Evolutionary conservation across 1,140 invertebrate species (phyloP).

Genomic region (Drosophila tsacasi): DNA sequence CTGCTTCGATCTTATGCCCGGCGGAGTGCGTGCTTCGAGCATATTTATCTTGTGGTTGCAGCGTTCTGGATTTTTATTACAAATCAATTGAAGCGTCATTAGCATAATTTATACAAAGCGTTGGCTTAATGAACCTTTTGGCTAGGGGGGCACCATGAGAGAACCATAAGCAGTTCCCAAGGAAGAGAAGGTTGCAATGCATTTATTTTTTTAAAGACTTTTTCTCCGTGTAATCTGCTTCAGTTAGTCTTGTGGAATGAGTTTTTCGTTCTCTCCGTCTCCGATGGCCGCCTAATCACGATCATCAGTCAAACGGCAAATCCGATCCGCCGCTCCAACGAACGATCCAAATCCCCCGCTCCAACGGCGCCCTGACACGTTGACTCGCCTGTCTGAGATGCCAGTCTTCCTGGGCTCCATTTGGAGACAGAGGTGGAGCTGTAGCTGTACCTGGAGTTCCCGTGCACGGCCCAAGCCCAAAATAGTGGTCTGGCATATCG

Average conservation of each 20-base stretch:
- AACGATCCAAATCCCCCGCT: conserved; percentile 26
- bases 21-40: conserved; percentile 78
- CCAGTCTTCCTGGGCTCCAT: conserved; percentile 38
- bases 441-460: neutral
- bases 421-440: conserved; percentile 8
- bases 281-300: conserved; percentile 64
- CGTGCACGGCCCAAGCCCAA: conserved; percentile 35
- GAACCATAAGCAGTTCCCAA: neutral
- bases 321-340: conserved; percentile 45
- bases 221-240: conserved; percentile 18
- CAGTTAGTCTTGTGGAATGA: neutral
- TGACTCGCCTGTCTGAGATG: conserved; percentile 55
- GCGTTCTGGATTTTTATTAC: conserved; percentile 84
- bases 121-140: conserved; percentile 82
- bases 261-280: neutral
- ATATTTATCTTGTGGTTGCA: conserved; percentile 84
- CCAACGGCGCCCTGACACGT: conserved; percentile 72
- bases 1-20: conserved; percentile 19
- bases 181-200: neutral
- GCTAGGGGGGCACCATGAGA: conserved; percentile 3
- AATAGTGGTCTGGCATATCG: conserved; percentile 61
- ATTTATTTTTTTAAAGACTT: neutral
- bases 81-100: conserved; percentile 85
- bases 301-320: conserved; percentile 84
- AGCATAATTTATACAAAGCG: conserved; percentile 86